Evolutionary conservation across 2,888 invertebrate species (phyloP), one percentile per base, ranked within the genome.

Genomic region (Tubulanus polymorphus): DNA sequence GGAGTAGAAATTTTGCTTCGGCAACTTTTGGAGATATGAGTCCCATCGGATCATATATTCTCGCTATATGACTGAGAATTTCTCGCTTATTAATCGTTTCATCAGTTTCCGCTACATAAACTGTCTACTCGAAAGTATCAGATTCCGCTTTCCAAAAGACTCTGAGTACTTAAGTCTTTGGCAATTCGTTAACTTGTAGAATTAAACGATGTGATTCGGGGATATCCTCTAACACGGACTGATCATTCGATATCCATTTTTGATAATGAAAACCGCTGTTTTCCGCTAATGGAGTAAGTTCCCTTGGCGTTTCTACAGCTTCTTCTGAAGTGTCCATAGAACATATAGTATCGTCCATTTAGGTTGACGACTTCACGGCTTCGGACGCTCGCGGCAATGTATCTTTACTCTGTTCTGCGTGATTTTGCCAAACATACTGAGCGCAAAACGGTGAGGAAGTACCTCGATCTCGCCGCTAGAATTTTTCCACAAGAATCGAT

Each of bases 21-120:
- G 73, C 54, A 1, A 57, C 53, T 12, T 63, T 55, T 3, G 65
- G 68, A 12, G 59, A 53, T 2, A 71, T n/a, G 48, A 72, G 62
- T 51, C 73, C 74, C 12, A 71, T 32, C 0, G 75, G 72, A 53
- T 75, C 72, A 54, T 63, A 75, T 1, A 68, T 12, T 1, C 55
- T 57, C 51, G 69, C 72, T 2, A 71, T 54, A 6, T 20, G 25
- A 23, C 25, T 32, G n/a, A n/a, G n/a, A n/a, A n/a, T n/a, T n/a
- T n/a, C n/a, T n/a, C n/a, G n/a, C n/a, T n/a, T n/a, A n/a, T n/a
- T n/a, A n/a, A n/a, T n/a, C n/a, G n/a, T n/a, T n/a, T n/a, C n/a
- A n/a, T n/a, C n/a, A n/a, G n/a, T n/a, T n/a, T n/a, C n/a, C n/a
- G n/a, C n/a, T n/a, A 35, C n/a, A 18, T 18, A 18, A 12, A 1